Conservation (phyloP, 2,888 invertebrate species). For the Tenthredo mesomela region DNA sequence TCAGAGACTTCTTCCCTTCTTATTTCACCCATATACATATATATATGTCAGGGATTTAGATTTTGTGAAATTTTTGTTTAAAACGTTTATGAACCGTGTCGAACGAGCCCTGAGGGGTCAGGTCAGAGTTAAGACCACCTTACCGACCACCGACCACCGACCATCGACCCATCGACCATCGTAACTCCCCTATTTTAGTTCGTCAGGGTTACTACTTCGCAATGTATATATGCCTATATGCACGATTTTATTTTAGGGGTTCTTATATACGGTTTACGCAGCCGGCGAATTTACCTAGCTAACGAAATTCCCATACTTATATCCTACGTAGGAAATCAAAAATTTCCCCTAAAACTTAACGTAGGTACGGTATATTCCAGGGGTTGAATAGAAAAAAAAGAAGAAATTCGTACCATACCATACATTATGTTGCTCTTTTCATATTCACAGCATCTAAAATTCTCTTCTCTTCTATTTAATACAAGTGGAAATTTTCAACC, state of each 20-base stretch:
- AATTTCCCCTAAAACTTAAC: not conserved
- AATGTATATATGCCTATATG: not conserved
- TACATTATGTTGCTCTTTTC: not conserved
- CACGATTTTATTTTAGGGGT: slow-evolving; percentile 1
- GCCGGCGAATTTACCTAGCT: slow-evolving; percentile 16
- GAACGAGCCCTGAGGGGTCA: slow-evolving; percentile 36
- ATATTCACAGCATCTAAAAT: not conserved
- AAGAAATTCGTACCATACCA: not conserved
- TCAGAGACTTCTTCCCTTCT: not conserved
- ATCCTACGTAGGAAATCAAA: slow-evolving; percentile 24
- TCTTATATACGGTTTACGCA: slow-evolving; percentile 17
- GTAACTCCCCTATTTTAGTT: not conserved
- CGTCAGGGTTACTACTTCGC: slow-evolving; percentile 18
- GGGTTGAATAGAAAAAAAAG: not conserved
- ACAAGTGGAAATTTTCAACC: not conserved
- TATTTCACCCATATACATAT: too few species aligned
- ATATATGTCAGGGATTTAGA: slow-evolving; percentile 64
- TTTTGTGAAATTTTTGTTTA: slow-evolving; percentile 74
- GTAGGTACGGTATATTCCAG: not conserved
- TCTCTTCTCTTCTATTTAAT: not conserved
- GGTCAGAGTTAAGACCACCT: not conserved
- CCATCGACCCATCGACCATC: not conserved
- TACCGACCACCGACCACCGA: slow-evolving; percentile 12
- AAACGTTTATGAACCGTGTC: slow-evolving; percentile 77
- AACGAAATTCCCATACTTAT: slow-evolving; percentile 38